Conservation (phyloP, 2,797 vertebrate species). For the Helicolenus hilgendorfi region DNA sequence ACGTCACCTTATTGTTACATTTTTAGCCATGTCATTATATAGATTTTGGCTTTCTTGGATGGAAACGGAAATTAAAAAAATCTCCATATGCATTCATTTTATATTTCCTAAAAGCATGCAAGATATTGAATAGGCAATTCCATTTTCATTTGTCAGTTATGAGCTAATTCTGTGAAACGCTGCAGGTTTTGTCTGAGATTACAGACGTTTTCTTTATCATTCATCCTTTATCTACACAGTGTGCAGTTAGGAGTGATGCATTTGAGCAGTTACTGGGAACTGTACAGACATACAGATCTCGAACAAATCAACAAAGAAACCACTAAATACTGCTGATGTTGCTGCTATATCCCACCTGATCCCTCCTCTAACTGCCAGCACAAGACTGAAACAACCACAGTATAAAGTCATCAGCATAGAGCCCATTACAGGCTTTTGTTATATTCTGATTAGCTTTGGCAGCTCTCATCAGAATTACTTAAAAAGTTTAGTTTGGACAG, state of each 20-base stretch:
- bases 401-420: constrained; percentile 9
- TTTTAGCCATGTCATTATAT: background rate
- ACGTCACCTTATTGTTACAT: background rate
- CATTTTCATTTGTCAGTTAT: background rate
- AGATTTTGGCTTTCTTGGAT: background rate
- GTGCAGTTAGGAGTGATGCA: background rate
- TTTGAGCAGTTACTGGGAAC: background rate
- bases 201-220: background rate
- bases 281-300: background rate
- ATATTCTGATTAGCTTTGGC: constrained; percentile 46
- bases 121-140: background rate
- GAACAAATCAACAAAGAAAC: constrained; percentile 13
- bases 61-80: background rate
- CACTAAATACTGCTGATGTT: background rate
- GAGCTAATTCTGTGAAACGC: background rate
- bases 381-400: constrained; percentile 1
- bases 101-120: background rate
- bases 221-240: background rate
- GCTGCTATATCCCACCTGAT: background rate
- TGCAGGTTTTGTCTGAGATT: background rate
- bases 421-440: constrained; percentile 28
- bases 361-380: background rate
- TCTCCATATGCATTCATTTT: background rate
- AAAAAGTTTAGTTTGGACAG: constrained; percentile 22
- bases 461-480: constrained; percentile 23